A percentile compares a stretch with the other conserved stretches of the same genome.
Evolutionary conservation across 2,888 invertebrate genomes (phyloP).

Genomic region (Lithophane ornitopus): DNA sequence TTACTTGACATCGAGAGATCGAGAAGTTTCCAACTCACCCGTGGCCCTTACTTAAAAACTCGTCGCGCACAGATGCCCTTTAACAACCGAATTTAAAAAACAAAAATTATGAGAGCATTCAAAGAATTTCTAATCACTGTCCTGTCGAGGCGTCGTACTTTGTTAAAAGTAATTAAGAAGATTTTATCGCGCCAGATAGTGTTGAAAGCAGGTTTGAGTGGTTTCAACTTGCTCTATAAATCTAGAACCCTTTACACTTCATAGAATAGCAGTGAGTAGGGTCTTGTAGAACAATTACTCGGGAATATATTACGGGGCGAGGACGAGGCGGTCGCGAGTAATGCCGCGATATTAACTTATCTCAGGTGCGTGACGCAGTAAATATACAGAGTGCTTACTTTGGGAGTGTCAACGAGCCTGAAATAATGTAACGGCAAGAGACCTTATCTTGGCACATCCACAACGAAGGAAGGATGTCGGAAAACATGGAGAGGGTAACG

Average conservation of each 20-base stretch:
- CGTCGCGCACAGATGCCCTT: conserved; percentile 54
- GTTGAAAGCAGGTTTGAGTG: conserved; percentile 75
- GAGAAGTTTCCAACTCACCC: conserved; percentile 51
- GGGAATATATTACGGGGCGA: conserved; percentile 78
- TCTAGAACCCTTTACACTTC: conserved; percentile 85
- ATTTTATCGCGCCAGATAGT: conserved; percentile 79
- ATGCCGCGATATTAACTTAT: conserved; percentile 82
- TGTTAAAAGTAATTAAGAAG: conserved; percentile 79
- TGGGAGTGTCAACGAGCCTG: conserved; percentile 68
- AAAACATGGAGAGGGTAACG: conserved; percentile 52
- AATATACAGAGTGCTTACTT: conserved; percentile 75
- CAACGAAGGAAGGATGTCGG: conserved; percentile 46
- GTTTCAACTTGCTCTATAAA: conserved; percentile 85
- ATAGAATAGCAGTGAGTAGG: conserved; percentile 84
- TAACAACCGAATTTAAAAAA: conserved; percentile 62
- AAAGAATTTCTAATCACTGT: conserved; percentile 74
- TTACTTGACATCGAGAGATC: conserved; percentile 28
- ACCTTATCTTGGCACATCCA: conserved; percentile 64
- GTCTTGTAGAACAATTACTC: conserved; percentile 84
- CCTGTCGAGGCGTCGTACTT: conserved; percentile 65
- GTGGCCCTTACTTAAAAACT: conserved; percentile 58
- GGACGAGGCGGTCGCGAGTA: conserved; percentile 73
- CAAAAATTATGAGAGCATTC: conserved; percentile 69
- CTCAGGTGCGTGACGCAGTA: conserved; percentile 79
- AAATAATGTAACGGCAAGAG: conserved; percentile 67